These are phyloP conservation scores for Laticauda colubrina DNA, from an alignment of 2,113 vertebrate genomes.

Conservation along the genomic window DNA sequence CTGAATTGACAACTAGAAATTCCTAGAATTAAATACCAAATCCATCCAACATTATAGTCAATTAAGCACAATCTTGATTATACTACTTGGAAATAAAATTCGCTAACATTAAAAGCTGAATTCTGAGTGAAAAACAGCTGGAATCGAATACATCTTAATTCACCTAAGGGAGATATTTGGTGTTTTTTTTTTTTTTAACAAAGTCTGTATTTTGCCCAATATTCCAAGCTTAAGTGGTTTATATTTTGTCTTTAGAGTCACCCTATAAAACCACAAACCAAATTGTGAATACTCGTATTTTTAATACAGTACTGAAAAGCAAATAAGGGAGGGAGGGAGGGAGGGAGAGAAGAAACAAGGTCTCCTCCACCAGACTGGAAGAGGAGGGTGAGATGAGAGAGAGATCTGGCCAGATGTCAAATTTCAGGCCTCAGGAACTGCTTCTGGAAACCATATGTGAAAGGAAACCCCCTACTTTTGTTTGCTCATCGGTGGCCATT, in stretches of 20 bases:
- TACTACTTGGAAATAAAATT: background rate
- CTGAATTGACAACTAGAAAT: background rate
- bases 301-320: background rate
- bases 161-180: background rate
- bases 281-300: background rate
- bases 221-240: background rate
- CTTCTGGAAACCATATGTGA: background rate
- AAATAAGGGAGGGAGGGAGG: background rate
- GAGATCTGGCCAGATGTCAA: background rate
- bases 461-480: background rate
- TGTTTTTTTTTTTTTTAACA: background rate
- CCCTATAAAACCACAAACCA: background rate
- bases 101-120: background rate
- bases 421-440: background rate
- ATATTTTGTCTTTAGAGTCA: background rate
- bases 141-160: background rate
- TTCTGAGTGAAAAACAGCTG: background rate
- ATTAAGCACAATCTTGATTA: background rate
- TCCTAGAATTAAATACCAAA: background rate
- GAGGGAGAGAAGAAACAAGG: background rate
- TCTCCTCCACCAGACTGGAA: constrained; percentile 1
- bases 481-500: background rate
- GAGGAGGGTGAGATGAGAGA: background rate
- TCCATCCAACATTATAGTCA: background rate
- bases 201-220: background rate